A percentile compares a stretch with the other conserved stretches of the same genome.
These are phyloP conservation scores for Penaeus chinensis DNA, from an alignment of 1,140 invertebrate genomes.

Conservation along the genomic window DNA sequence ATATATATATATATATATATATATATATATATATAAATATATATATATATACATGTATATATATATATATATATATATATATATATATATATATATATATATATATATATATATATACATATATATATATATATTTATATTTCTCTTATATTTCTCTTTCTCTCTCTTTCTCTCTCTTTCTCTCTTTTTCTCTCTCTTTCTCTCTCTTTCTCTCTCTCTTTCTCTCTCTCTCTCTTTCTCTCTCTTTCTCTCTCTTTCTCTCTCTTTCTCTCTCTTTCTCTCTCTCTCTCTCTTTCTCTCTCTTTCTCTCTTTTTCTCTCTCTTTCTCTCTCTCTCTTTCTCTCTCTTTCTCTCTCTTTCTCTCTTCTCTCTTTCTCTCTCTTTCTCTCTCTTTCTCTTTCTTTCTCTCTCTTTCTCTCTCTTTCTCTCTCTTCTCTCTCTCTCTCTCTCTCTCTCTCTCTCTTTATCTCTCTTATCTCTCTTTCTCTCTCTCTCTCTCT, in stretches of 20 bases:
- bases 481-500: too few species aligned
- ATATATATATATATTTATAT: too few species aligned
- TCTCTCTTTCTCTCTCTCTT: constrained; percentile 7
- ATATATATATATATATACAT: too few species aligned
- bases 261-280: neutral
- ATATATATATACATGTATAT: too few species aligned
- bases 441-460: neutral
- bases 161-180: constrained; percentile 2
- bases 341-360: neutral
- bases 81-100: too few species aligned
- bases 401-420: neutral
- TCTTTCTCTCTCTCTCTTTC: neutral
- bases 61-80: too few species aligned
- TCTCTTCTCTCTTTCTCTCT: too few species aligned
- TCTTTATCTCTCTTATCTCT: too few species aligned
- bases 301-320: neutral
- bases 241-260: neutral
- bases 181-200: constrained; percentile 5
- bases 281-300: neutral
- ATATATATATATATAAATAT: too few species aligned
- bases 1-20: too few species aligned
- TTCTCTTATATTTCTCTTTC: neutral
- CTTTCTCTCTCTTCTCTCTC: neutral
- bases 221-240: neutral
- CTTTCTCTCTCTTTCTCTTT: neutral